Base-by-base conservation (phyloP, 2,113 vertebrate species). In the Elephantulus edwardii region DNA sequence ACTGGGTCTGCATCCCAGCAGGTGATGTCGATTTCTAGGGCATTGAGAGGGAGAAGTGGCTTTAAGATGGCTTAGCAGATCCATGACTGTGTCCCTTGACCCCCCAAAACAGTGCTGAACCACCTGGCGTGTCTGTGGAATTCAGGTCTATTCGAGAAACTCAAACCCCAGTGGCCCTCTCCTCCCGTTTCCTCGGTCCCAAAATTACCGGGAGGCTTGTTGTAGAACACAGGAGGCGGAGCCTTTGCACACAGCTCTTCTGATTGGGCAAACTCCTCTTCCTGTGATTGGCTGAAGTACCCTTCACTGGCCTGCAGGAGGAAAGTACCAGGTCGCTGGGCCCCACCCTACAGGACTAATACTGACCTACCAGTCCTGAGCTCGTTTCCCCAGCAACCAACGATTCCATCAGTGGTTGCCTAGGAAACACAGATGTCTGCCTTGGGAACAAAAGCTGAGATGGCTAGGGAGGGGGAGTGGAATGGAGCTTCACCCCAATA, bases 271-370 rank as follows among this genome's bases (percentile, higher is more conserved):
- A 99, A 99, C 80, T 99, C 99, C 89, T 99, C 99, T 95, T 99
- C 99, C 96, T 99, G 99, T 95, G 99, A 99, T 95, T 99, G 99
- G 97, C 99, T 99, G 97, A 99, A 99, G 95, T 99, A 99, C 64
- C 99, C 99, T 94, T 99, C 99, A 33, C 99, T 99, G 48, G 98
- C 98, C 99, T 99, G 92, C 70, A 92, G 68, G 68, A 52, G 14
- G 44, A 91, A 91, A 93, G 60, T 33, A 28, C 24, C 40, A n/a
- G 76, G 88, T 89, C 74, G 88, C 66, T 75, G 76, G 76, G 89
- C 79, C 88, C 88, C 66, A 76, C 79, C 76, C 80, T 58, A 60
- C 58, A 88, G 26, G 28, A 35, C 77, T 40, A 75, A 16, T 46
- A 68, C 86, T 70, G 66, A 88, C 95, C 93, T 91, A 94, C 83